A percentile compares a stretch with the other conserved stretches of the same genome.
phyloP scores from a whole-genome alignment of 2,888 invertebrate genomes.

The Cryptus viduatorius region DNA sequence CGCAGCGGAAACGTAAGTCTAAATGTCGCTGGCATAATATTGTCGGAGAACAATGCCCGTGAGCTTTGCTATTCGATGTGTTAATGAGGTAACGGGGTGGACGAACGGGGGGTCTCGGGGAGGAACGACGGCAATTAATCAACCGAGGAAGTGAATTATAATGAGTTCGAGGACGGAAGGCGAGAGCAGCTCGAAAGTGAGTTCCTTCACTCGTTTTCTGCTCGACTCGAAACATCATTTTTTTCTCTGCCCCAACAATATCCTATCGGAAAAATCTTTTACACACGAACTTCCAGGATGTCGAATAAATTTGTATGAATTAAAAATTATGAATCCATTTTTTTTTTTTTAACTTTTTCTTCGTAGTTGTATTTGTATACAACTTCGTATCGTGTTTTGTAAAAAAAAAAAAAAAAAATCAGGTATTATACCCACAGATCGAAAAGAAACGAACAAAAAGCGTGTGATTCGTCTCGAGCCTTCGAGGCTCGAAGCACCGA shows the following conservation, averaged over 20 bases:
- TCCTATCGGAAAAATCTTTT: neutral
- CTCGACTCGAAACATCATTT: slow-evolving; percentile 1
- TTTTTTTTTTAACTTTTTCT: too few species aligned
- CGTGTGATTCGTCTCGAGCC: slow-evolving; percentile 72
- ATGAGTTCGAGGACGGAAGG: slow-evolving; percentile 75
- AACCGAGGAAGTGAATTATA: slow-evolving; percentile 77
- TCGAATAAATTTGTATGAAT: neutral
- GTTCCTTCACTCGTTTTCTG: slow-evolving; percentile 64
- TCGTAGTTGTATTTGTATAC: neutral
- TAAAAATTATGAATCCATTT: neutral
- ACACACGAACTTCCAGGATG: neutral
- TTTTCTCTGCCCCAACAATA: neutral
- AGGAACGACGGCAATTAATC: slow-evolving; percentile 76
- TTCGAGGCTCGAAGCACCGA: slow-evolving; percentile 64
- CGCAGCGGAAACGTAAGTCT: slow-evolving; percentile 24
- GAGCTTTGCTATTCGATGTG: slow-evolving; percentile 63
- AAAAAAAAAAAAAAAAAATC: slow-evolving; percentile 29
- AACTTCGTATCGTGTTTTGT: neutral
- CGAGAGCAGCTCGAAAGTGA: slow-evolving; percentile 63
- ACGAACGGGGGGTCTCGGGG: slow-evolving; percentile 3
- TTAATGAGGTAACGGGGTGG: slow-evolving; percentile 62
- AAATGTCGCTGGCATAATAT: slow-evolving; percentile 45
- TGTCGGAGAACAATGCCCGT: slow-evolving; percentile 59
- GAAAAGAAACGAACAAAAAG: slow-evolving; percentile 25
- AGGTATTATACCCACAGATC: slow-evolving; percentile 42